phyloP scores from a whole-genome alignment of 2,888 invertebrate genomes.

The Lottia scabra region DNA sequence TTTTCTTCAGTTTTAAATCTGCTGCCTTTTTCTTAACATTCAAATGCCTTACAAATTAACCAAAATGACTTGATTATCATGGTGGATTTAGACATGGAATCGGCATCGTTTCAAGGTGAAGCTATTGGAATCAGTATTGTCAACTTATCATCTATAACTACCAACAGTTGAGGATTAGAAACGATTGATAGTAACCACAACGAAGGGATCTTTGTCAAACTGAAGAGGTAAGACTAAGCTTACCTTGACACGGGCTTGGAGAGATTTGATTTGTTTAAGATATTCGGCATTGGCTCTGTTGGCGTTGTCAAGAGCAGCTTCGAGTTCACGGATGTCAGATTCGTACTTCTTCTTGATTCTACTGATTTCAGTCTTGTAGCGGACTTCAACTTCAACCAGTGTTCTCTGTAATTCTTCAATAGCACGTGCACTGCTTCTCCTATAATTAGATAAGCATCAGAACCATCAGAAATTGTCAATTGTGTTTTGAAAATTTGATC shows the following conservation, averaged over 20 bases:
- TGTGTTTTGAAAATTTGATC: too few species aligned
- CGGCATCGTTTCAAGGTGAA: too few species aligned
- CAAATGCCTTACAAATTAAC: too few species aligned
- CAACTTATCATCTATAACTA: too few species aligned
- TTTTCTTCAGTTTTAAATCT: too few species aligned
- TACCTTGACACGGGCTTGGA: slow-evolving; percentile 88
- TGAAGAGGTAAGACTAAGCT: slow-evolving; percentile 35
- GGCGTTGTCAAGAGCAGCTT: slow-evolving; percentile 85
- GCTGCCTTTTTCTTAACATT: too few species aligned
- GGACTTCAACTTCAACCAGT: slow-evolving; percentile 67
- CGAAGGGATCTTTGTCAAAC: not conserved
- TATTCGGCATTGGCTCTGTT: slow-evolving; percentile 86
- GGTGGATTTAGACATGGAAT: too few species aligned
- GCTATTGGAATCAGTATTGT: too few species aligned
- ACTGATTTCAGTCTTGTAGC: slow-evolving; percentile 67
- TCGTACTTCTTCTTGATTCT: slow-evolving; percentile 70
- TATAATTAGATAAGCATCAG: slow-evolving; percentile 33
- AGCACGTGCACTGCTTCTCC: slow-evolving; percentile 67
- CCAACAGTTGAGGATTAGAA: too few species aligned
- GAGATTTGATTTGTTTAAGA: slow-evolving; percentile 97
- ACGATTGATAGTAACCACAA: not conserved
- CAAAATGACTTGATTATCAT: too few species aligned
- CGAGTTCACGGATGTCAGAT: slow-evolving; percentile 66
- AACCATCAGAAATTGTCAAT: too few species aligned
- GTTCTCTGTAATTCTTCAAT: slow-evolving; percentile 69